Evolutionary conservation across 2,797 vertebrate species (phyloP).

Genomic region (Anguilla megastoma): DNA sequence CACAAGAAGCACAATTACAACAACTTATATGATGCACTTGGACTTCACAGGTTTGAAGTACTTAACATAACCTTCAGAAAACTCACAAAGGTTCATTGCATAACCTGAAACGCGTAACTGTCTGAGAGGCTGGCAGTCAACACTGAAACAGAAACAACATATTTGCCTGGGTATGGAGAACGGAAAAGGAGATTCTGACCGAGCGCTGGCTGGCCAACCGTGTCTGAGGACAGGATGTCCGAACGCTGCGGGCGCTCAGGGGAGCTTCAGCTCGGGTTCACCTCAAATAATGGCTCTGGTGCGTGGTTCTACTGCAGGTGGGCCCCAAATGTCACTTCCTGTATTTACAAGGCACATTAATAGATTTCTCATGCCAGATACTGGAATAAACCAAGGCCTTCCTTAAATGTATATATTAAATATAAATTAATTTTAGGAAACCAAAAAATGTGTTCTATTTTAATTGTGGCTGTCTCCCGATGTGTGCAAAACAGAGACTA

Average conservation of each 20-base stretch:
- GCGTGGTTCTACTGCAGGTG: background rate
- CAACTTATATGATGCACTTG: background rate
- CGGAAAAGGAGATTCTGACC: background rate
- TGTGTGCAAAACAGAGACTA: background rate
- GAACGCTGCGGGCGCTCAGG: background rate
- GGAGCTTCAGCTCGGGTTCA: background rate
- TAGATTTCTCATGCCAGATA: background rate
- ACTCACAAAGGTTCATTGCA: background rate
- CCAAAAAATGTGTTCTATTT: background rate
- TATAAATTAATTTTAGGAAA: background rate
- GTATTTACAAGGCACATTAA: background rate
- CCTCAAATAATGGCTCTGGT: constrained; percentile 6
- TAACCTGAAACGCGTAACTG: background rate
- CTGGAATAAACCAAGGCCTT: background rate
- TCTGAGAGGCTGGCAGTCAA: background rate
- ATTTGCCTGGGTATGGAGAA: background rate
- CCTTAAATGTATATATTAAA: background rate
- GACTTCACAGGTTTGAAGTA: background rate
- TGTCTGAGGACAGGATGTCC: constrained; percentile 2
- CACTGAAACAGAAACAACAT: background rate
- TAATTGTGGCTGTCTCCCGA: background rate
- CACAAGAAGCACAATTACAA: too few species aligned
- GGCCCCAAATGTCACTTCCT: background rate
- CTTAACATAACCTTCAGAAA: background rate
- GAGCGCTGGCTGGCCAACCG: background rate